These are phyloP conservation scores for Lordiphosa mommai DNA, from an alignment of 1,140 invertebrate genomes.

Conservation along the genomic window DNA sequence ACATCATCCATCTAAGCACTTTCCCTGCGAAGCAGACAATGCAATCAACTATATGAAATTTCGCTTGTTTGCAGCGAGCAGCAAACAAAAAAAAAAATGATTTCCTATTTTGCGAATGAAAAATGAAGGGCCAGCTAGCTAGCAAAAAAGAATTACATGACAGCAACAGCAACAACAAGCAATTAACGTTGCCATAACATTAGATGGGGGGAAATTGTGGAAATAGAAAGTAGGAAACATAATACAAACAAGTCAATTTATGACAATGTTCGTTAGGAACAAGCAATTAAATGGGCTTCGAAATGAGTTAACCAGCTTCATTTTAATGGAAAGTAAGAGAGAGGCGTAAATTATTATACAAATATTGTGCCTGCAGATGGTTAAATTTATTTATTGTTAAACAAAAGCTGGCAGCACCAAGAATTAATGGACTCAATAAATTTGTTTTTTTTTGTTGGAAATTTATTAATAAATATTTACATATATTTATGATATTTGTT, in stretches of 20 bases:
- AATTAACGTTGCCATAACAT: conserved; percentile 43
- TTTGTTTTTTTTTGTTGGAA: too few species aligned
- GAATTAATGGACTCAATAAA: too few species aligned
- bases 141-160: conserved; percentile 6
- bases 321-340: too few species aligned
- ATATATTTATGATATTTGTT: too few species aligned
- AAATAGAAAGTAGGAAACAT: not conserved
- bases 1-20: conserved; percentile 5
- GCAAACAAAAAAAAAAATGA: conserved; percentile 31
- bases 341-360: conserved; percentile 2
- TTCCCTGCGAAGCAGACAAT: conserved; percentile 33
- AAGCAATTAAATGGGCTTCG: conserved; percentile 3
- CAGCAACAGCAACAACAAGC: conserved; percentile 27
- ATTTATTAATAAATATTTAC: too few species aligned
- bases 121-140: conserved; percentile 26
- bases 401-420: too few species aligned
- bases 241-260: conserved; percentile 3
- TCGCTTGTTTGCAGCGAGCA: conserved; percentile 23
- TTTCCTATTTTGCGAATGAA: conserved; percentile 38
- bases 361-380: not conserved
- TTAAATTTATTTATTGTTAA: too few species aligned
- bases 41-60: conserved; percentile 55
- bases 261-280: not conserved
- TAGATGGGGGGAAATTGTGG: not conserved
- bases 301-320: not conserved